Percentiles rank a stretch among this genome's conserved stretches.
Evolutionary conservation across 2,888 invertebrate genomes (phyloP).

Genomic region (Anthrax anthrax): DNA sequence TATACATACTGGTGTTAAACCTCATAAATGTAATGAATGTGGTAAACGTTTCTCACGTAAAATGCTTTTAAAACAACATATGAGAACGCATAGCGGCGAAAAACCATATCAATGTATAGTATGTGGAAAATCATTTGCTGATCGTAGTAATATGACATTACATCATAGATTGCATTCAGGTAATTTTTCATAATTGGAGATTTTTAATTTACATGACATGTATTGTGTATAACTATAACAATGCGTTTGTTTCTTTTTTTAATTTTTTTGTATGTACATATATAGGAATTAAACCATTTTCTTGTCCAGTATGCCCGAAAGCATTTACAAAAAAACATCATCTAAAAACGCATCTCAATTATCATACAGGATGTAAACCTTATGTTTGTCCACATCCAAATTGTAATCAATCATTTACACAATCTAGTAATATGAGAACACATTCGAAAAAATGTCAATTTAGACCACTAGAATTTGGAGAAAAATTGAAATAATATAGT

Average conservation of each 20-base stretch:
- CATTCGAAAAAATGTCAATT: conserved; percentile 62
- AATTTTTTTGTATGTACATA: conserved; percentile 9
- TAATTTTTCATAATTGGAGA: conserved; percentile 16
- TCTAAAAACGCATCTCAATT: conserved; percentile 69
- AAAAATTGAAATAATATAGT: no score
- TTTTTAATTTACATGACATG: no score
- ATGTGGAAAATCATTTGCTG: conserved; percentile 70
- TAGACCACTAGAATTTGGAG: conserved; percentile 20
- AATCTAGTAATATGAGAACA: conserved; percentile 77
- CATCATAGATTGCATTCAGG: conserved; percentile 66
- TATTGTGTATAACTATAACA: neutral
- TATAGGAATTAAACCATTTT: conserved; percentile 60
- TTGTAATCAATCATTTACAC: conserved; percentile 65
- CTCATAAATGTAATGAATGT: conserved; percentile 60
- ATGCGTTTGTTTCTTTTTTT: neutral
- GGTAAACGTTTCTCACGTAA: conserved; percentile 72
- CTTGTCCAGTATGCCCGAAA: conserved; percentile 44
- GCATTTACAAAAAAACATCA: conserved; percentile 79
- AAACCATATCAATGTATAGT: conserved; percentile 66
- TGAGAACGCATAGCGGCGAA: conserved; percentile 66
- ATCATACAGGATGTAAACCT: conserved; percentile 70
- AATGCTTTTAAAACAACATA: conserved; percentile 71
- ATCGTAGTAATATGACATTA: conserved; percentile 71
- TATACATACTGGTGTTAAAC: conserved; percentile 69
- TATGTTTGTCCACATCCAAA: conserved; percentile 51